Base-by-base conservation (phyloP, 2,113 vertebrate genomes). In the Eptesicus fuscus region DNA sequence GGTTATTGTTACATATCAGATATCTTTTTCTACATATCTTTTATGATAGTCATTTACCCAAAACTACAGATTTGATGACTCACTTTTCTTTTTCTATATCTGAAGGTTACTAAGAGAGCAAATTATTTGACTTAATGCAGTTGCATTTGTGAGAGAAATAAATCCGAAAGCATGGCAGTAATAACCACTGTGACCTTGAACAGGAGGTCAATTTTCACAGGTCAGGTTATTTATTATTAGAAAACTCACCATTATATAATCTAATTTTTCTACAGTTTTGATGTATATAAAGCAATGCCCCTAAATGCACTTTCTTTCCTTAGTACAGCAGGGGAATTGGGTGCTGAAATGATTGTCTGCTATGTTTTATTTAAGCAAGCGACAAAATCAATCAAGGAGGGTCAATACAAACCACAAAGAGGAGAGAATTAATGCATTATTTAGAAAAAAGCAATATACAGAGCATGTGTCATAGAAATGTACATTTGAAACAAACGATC, bases 351-450 rank as follows among this genome's bases (percentile, higher is more conserved):
- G 56, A 95, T 91, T 42, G 42, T 77, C 71, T 90, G 23, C 76
- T 95, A 92, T 3, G 0, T 85, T 95, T 77, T 83, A 91, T 71
- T 94, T 94, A 56, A 95, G 9, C 11, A 94, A 65, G 65, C 30
- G 73, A 65, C 5, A 56, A 88, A 97, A 94, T 96, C 86, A 96
- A 88, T 97, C 67, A 94, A 96, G 28, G 59, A 69, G 65, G 5
- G 44, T 88, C 89, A 95, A 74, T 92, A 59, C 69, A 97, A 97
- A 87, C 7, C 93, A 97, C 73, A 97, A 96, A 97, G 82, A 94
- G 65, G 84, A 44, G 47, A 93, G 6, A 7, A 92, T 92, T 97
- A 91, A 83, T 95, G 83, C 35, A 80, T 96, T 93, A 79, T 49
- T 87, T 59, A 30, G 16, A 0, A 56, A 56, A 93, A 79, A 88